Base-by-base conservation (phyloP, 2,797 vertebrate species). In the Microchirus variegatus region DNA sequence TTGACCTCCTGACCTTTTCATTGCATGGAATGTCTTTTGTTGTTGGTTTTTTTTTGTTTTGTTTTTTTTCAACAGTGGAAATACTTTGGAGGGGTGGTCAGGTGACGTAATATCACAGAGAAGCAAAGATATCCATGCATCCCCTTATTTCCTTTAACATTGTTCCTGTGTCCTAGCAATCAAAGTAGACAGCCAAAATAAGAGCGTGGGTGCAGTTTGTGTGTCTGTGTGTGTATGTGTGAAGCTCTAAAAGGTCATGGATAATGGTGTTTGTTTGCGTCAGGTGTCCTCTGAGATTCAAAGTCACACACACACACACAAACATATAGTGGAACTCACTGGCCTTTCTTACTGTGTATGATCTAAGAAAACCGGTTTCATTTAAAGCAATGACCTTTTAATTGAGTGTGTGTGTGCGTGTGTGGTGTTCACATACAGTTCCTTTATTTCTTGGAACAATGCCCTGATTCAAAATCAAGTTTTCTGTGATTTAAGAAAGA, bases 311-410 rank as follows among this genome's bases (percentile, higher is more conserved):
- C 1, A 37, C 50, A 51, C 49, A 58, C 22, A 64, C 41, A 67
- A 53, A 70, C 46, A n/a, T n/a, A n/a, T n/a, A 59, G 36, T 44
- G 53, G 45, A 66, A 43, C 49, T 56, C 53, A 61, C 49, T 50
- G 19, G 10, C 49, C 36, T 51, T 36, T 63, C 26, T 57, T 37
- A 35, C 35, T 53, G 19, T 41, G 22, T 26, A 42, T 63, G 55
- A 36, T 48, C 47, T n/a, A 50, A 43, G 41, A 72, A 78, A 87
- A 87, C 52, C 1, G 19, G 74, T 84, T 76, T 40, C 48, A 48
- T 59, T 26, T 44, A 51, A 22, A 63, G 56, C 26, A 46, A 22
- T 48, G 36, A 6, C 41, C 43, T 37, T 54, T 54, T 9, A 69
- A 26, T 22, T 56, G 2, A 51, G 16, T 64, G 17, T 72, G 47